A percentile compares a stretch with the other conserved stretches of the same genome.
Evolutionary conservation across 2,113 vertebrate genomes (phyloP).

Genomic region (Melanerpes aurifrons): DNA sequence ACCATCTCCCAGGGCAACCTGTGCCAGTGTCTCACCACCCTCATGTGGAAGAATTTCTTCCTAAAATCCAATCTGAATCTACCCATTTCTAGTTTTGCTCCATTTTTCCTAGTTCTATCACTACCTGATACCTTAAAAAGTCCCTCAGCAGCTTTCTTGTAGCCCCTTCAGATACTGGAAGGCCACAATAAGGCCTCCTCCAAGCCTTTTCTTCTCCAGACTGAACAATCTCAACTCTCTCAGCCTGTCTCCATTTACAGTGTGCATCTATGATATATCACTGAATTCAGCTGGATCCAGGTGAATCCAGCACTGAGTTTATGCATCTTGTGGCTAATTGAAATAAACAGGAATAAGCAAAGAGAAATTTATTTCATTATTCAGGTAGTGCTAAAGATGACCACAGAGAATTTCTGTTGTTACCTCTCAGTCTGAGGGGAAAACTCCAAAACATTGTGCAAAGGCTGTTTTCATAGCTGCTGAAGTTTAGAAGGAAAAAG

Average conservation of each 20-base stretch:
- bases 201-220: no score
- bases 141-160: no score
- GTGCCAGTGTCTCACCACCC: no score
- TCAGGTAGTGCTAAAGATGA: neutral
- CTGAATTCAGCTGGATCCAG: neutral
- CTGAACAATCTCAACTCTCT: no score
- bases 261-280: neutral
- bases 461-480: neutral
- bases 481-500: neutral
- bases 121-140: no score
- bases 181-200: no score
- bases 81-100: no score
- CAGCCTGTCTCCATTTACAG: neutral
- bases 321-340: neutral
- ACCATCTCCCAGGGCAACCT: no score
- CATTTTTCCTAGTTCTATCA: no score
- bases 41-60: no score
- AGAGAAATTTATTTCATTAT: neutral
- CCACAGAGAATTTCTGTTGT: neutral
- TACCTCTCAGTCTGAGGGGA: neutral
- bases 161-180: no score
- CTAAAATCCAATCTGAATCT: no score
- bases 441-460: neutral
- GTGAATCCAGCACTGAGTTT: neutral
- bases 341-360: neutral